Conservation (phyloP, 2,888 invertebrate species). For the Leucania comma region DNA sequence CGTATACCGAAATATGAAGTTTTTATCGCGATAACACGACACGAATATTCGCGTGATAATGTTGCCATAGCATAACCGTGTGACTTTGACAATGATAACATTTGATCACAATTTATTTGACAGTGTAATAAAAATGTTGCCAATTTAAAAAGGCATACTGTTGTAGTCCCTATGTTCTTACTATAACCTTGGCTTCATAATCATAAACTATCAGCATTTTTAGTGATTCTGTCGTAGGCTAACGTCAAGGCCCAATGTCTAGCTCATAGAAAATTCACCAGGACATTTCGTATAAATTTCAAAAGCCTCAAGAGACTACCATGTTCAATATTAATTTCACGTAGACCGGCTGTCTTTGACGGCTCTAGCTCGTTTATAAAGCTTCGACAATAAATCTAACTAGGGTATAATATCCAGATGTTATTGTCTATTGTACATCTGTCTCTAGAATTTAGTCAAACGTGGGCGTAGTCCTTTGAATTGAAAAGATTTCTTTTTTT, state of each 20-base stretch:
- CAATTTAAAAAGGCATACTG: neutral
- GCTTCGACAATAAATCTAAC: neutral
- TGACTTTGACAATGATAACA: too few relatives aligned
- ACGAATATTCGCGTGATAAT: too few relatives aligned
- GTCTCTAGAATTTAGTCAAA: neutral
- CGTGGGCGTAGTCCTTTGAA: neutral
- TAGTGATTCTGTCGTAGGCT: neutral
- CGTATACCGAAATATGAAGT: too few relatives aligned
- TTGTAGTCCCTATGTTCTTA: neutral
- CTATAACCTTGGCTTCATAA: neutral
- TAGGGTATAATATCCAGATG: neutral
- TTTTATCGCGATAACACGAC: too few relatives aligned
- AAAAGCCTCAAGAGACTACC: neutral
- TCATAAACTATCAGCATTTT: neutral
- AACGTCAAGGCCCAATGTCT: neutral
- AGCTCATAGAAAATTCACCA: neutral
- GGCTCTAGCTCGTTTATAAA: neutral
- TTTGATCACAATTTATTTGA: too few relatives aligned
- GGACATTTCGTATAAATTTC: neutral
- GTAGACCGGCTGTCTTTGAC: neutral
- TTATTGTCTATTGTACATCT: neutral
- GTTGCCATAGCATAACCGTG: too few relatives aligned
- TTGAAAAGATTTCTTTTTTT: neutral
- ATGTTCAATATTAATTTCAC: neutral
- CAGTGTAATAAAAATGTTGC: neutral